A percentile compares a stretch with the other conserved stretches of the same genome.
These are phyloP conservation scores for Hipparchia sbordonii DNA, from an alignment of 2,888 invertebrate species.

Conservation along the genomic window DNA sequence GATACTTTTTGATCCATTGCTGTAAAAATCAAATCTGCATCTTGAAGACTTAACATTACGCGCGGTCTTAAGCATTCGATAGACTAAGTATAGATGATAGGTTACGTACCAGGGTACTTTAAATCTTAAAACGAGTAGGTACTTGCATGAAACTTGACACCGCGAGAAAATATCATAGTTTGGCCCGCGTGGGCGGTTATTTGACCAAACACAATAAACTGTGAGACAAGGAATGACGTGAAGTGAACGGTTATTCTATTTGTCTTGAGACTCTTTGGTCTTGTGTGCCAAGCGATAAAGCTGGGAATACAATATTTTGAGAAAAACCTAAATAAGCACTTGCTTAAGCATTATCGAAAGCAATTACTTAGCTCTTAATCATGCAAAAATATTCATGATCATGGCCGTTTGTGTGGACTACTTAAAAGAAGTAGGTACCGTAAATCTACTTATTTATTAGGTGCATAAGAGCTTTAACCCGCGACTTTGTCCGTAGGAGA, in stretches of 20 bases:
- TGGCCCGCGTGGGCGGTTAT: constrained; percentile 33
- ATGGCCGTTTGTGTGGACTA: neutral
- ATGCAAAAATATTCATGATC: constrained; percentile 4
- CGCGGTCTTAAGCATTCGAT: no score
- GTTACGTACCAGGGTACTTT: neutral
- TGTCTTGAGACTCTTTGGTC: constrained; percentile 1
- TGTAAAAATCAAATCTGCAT: no score
- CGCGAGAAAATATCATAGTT: constrained; percentile 5
- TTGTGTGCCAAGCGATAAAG: constrained; percentile 11
- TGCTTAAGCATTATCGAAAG: neutral
- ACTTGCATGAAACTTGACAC: constrained; percentile 1
- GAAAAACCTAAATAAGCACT: neutral
- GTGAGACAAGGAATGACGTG: constrained; percentile 26
- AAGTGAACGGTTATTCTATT: constrained; percentile 18
- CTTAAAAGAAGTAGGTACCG: no score
- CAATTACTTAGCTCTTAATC: neutral
- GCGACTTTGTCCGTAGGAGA: no score
- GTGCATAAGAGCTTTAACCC: no score
- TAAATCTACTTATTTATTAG: no score
- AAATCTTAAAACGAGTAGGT: neutral
- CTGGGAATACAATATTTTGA: constrained; percentile 12
- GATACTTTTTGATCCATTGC: no score
- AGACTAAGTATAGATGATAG: neutral
- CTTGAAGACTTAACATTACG: no score
- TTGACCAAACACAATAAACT: constrained; percentile 23